A percentile compares a stretch with the other conserved stretches of the same genome.
Evolutionary conservation across 2,888 invertebrate genomes (phyloP).

Genomic region (Rhaphigaster nebulosa): DNA sequence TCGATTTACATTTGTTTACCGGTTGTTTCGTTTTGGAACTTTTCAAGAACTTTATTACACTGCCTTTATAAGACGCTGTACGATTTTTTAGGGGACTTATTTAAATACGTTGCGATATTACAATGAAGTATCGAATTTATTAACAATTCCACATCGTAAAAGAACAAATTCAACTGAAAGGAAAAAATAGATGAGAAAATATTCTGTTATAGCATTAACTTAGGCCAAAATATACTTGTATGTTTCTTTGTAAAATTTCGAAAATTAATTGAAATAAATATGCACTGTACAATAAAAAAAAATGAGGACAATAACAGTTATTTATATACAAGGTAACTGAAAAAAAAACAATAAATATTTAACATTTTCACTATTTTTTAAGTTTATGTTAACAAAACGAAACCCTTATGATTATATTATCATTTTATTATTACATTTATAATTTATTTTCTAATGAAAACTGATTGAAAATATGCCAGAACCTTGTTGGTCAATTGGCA

Average conservation of each 20-base stretch:
- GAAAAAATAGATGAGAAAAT: no score
- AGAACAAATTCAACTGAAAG: no score
- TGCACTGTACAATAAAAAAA: not conserved
- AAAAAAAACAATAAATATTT: no score
- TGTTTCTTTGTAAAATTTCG: not conserved
- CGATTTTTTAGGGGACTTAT: no score
- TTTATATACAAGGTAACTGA: no score
- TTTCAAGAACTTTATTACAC: not conserved
- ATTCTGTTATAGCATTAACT: not conserved
- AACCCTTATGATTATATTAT: no score
- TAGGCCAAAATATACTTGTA: not conserved
- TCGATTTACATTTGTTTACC: not conserved
- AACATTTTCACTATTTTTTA: no score
- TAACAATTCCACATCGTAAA: not conserved
- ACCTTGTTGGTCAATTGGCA: not conserved
- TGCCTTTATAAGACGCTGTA: not conserved
- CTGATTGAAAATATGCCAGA: not conserved
- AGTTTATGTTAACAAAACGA: no score
- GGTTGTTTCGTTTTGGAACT: not conserved
- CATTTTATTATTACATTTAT: not conserved
- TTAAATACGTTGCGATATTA: not conserved
- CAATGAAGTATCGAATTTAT: not conserved
- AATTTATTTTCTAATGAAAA: not conserved
- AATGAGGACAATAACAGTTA: no score
- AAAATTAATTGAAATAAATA: not conserved